Conservation (phyloP, 2,113 vertebrate species). For the Mungos mungo region DNA sequence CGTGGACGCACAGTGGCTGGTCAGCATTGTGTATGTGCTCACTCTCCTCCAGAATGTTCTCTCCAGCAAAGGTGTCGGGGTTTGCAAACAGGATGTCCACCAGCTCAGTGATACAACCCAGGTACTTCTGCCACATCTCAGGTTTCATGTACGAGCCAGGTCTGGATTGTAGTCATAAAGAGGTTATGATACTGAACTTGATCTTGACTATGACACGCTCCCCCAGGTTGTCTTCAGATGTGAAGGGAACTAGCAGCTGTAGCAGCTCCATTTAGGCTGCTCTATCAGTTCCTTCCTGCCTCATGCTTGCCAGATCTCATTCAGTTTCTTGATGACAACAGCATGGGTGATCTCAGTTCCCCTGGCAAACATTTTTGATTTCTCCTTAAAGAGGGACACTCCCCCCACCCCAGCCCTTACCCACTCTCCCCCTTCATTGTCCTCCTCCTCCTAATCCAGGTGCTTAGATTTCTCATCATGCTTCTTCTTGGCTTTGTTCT, state of each 20-base stretch:
- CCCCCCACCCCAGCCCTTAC: constrained; percentile 87
- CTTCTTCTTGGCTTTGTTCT: constrained; percentile 85
- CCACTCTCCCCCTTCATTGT: constrained; percentile 88
- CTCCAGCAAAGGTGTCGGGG: constrained; percentile 92
- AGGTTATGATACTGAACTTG: constrained; percentile 95
- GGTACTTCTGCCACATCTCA: constrained; percentile 95
- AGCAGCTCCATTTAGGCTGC: constrained; percentile 93
- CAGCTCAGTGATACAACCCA: constrained; percentile 91
- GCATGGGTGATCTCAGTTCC: constrained; percentile 93
- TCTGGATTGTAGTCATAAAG: constrained; percentile 97
- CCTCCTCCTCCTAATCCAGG: constrained; percentile 83
- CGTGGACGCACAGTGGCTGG: constrained; percentile 74
- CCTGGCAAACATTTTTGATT: constrained; percentile 96
- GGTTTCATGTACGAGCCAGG: constrained; percentile 94
- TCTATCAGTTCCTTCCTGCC: constrained; percentile 95
- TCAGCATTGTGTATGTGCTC: constrained; percentile 88
- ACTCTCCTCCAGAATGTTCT: constrained; percentile 94
- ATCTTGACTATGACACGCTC: constrained; percentile 91
- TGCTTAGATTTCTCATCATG: constrained; percentile 84
- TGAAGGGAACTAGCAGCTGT: constrained; percentile 87
- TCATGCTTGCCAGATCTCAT: constrained; percentile 93
- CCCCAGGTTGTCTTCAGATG: constrained; percentile 89
- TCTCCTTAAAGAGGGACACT: constrained; percentile 90
- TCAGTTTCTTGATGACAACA: constrained; percentile 94
- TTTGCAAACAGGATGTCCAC: constrained; percentile 91